These are phyloP conservation scores for Cosmia pyralina DNA, from an alignment of 2,888 invertebrate genomes.

Conservation along the genomic window DNA sequence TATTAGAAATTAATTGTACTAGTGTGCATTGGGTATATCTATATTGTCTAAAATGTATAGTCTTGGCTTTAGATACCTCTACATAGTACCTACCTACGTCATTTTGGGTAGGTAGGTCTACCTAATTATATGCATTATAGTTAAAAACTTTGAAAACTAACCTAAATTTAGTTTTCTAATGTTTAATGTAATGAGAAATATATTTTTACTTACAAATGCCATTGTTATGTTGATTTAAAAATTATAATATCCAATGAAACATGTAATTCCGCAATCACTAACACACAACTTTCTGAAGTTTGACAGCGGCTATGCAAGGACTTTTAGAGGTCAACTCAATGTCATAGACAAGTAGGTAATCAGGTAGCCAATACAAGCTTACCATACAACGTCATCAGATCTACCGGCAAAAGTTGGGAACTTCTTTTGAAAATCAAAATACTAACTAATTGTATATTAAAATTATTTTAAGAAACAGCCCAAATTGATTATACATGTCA, in stretches of 20 bases:
- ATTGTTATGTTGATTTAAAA: conserved; percentile 58
- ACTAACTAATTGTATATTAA: conserved; percentile 3
- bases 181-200: background rate
- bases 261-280: conserved; percentile 42
- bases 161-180: conserved; percentile 25
- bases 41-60: background rate
- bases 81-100: background rate
- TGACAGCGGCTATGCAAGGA: conserved; percentile 80
- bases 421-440: conserved; percentile 20
- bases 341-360: conserved; percentile 75
- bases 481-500: background rate
- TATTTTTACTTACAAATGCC: conserved; percentile 77
- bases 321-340: conserved; percentile 85
- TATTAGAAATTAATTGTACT: background rate
- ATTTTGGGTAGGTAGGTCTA: too few relatives aligned
- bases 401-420: conserved; percentile 24
- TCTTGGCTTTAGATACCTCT: background rate
- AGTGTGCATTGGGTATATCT: background rate
- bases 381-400: conserved; percentile 53
- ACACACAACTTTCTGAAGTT: conserved; percentile 61
- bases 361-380: conserved; percentile 69
- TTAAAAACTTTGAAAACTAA: conserved; percentile 43
- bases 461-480: background rate
- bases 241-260: conserved; percentile 18
- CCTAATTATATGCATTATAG: too few relatives aligned